Percentiles rank a stretch among this genome's conserved stretches.
Evolutionary conservation across 2,888 invertebrate species (phyloP).

Genomic region (Dynastes tityus): DNA sequence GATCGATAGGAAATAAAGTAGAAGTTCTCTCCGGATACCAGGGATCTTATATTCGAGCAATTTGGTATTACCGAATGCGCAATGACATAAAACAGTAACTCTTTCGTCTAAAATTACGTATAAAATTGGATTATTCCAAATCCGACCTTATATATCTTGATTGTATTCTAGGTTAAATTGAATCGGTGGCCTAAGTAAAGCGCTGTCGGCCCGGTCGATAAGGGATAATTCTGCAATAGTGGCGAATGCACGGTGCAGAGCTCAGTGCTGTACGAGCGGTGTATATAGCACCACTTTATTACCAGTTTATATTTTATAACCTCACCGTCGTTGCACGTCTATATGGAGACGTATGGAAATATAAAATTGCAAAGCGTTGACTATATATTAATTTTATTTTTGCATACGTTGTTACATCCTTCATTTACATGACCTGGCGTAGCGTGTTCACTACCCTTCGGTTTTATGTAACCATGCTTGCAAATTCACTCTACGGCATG

Average conservation of each 20-base stretch:
- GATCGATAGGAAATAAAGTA: conserved; percentile 39
- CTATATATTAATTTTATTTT: conserved; percentile 67
- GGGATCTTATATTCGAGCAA: conserved; percentile 29
- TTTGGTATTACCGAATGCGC: conserved; percentile 44
- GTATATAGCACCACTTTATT: conserved; percentile 61
- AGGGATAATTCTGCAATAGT: conserved; percentile 59
- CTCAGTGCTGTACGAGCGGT: conserved; percentile 49
- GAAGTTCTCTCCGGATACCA: conserved; percentile 7
- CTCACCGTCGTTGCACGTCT: conserved; percentile 58
- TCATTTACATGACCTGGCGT: conserved; percentile 44
- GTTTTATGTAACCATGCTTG: conserved; percentile 4
- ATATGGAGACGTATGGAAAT: conserved; percentile 65
- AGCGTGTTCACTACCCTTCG: conserved; percentile 43
- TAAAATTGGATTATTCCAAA: conserved; percentile 46
- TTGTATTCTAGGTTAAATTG: conserved; percentile 55
- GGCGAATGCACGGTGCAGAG: conserved; percentile 55
- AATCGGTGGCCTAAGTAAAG: conserved; percentile 57
- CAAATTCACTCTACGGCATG: no score
- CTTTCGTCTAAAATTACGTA: conserved; percentile 46
- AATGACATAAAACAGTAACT: conserved; percentile 45
- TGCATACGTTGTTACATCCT: conserved; percentile 61
- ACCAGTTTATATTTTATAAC: conserved; percentile 67
- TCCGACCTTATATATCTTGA: conserved; percentile 45
- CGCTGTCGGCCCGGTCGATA: conserved; percentile 57
- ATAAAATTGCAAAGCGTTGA: conserved; percentile 65